Base-by-base conservation (phyloP, 2,888 invertebrate genomes). In the Meghimatium bilineatum region DNA sequence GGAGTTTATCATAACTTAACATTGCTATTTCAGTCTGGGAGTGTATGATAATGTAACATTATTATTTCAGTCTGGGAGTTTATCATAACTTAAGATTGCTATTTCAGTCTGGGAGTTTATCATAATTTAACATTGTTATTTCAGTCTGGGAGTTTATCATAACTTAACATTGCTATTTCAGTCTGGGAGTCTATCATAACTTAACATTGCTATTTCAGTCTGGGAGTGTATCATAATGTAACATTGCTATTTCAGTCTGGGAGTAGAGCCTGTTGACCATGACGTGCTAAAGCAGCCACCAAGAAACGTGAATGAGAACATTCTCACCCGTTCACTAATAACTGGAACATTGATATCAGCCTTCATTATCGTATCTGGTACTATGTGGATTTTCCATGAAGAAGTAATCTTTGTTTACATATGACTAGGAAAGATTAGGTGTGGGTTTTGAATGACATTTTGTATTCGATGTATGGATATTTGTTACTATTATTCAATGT, bases 321-420 rank as follows among this genome's bases (percentile, higher is more conserved):
- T 99, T 96, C 97, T 99, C 85, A 98, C 98, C 0, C 95, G 96
- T 86, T 95, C 96, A 60, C 95, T 99, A 74, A 96, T 99, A 76
- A 94, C 96, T 44, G 98, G 98, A 94, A 98, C 99, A 72, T 94
- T 99, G 80, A 94, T 98, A 26, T 98, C 99, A 0, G 98, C 99
- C 26, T 95, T 96, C 88, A 97, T 99, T 92, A 99, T 99, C 91
- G 98, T 99, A 85, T 95, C 96, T 20, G 99, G 99, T 82, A 99
- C 99, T 0, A 95, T 99, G 29, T 99, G 98, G 97, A 98, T 99
- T 29, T 99, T 99, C 94, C 98, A 98, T 93, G 95, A 97, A 91
- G 99, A 99, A 97, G 97, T 98, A 96, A 96, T 96, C 56, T 96
- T 96, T 93, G 44, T 12, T 44, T 44, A 44, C 12, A 12, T 44